Percentiles rank a stretch among this genome's conserved stretches.
These are phyloP conservation scores for Brachyptera putata DNA, from an alignment of 2,888 invertebrate species.

Conservation along the genomic window DNA sequence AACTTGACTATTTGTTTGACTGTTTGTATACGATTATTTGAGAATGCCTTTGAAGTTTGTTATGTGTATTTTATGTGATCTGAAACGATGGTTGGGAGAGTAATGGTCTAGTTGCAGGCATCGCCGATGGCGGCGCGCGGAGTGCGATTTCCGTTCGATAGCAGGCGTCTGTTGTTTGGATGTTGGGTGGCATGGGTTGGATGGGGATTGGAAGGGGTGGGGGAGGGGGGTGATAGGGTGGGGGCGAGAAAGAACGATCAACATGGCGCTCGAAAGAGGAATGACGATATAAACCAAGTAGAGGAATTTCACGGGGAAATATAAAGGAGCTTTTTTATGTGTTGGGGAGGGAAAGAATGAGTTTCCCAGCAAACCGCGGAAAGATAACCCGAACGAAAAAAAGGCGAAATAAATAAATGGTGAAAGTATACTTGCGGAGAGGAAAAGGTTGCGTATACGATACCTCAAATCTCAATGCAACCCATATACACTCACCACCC, in stretches of 20 bases:
- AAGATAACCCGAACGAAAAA: slow-evolving; percentile 18
- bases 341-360: slow-evolving; percentile 16
- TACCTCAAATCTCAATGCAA: no score
- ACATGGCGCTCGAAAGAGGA: slow-evolving; percentile 10
- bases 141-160: slow-evolving; percentile 28
- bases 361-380: slow-evolving; percentile 11
- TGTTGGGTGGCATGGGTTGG: slow-evolving; percentile 9
- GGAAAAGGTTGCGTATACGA: not conserved
- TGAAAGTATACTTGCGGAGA: not conserved
- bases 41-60: slow-evolving; percentile 10
- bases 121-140: slow-evolving; percentile 20
- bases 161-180: slow-evolving; percentile 21
- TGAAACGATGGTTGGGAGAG: no score
- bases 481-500: no score
- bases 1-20: no score
- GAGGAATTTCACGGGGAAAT: slow-evolving; percentile 14
- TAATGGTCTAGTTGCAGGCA: slow-evolving; percentile 23
- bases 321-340: slow-evolving; percentile 11
- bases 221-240: slow-evolving; percentile 1
- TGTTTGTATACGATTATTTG: no score
- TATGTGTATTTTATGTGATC: slow-evolving; percentile 10
- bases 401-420: not conserved
- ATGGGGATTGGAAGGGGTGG: not conserved
- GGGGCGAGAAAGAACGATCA: slow-evolving; percentile 5
- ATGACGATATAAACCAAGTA: slow-evolving; percentile 18